These are phyloP conservation scores for Metellina segmentata DNA, from an alignment of 2,888 invertebrate species.

Conservation along the genomic window DNA sequence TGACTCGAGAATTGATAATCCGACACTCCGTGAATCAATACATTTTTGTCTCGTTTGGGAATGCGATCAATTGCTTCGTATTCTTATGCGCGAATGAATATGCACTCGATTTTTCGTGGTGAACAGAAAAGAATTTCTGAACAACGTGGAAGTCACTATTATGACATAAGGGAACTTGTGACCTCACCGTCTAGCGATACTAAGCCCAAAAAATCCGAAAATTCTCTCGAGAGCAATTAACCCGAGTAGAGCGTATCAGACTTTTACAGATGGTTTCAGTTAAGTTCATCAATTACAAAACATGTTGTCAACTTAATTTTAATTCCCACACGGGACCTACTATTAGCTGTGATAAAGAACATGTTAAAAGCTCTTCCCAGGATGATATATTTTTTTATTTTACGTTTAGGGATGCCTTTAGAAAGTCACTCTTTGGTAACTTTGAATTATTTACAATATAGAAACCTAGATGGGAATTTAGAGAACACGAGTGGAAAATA, in stretches of 20 bases:
- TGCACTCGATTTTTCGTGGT: too few relatives aligned
- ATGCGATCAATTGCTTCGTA: too few relatives aligned
- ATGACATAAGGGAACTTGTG: slow-evolving; percentile 30
- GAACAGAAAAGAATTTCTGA: not conserved
- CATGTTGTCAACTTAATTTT: slow-evolving; percentile 44
- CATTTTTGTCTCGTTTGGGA: too few relatives aligned
- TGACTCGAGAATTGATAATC: too few relatives aligned
- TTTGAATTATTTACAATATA: not conserved
- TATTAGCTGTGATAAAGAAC: slow-evolving; percentile 28
- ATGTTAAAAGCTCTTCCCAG: slow-evolving; percentile 20
- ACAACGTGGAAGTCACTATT: slow-evolving; percentile 6
- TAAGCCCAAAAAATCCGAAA: slow-evolving; percentile 2
- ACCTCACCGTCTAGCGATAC: slow-evolving; percentile 2
- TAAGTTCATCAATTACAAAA: slow-evolving; percentile 29
- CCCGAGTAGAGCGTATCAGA: slow-evolving; percentile 22
- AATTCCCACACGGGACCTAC: slow-evolving; percentile 32
- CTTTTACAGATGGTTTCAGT: slow-evolving; percentile 27
- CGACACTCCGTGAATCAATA: too few relatives aligned
- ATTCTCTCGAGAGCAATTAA: slow-evolving; percentile 26
- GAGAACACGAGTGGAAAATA: too few relatives aligned
- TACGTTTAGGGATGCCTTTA: not conserved
- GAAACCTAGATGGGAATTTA: not conserved
- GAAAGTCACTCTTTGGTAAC: not conserved
- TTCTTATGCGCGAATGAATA: too few relatives aligned
- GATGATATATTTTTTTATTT: not conserved